Percentiles rank a stretch among this genome's conserved stretches.
These are phyloP conservation scores for Pandion haliaetus DNA, from an alignment of 2,113 vertebrate species.

Conservation along the genomic window DNA sequence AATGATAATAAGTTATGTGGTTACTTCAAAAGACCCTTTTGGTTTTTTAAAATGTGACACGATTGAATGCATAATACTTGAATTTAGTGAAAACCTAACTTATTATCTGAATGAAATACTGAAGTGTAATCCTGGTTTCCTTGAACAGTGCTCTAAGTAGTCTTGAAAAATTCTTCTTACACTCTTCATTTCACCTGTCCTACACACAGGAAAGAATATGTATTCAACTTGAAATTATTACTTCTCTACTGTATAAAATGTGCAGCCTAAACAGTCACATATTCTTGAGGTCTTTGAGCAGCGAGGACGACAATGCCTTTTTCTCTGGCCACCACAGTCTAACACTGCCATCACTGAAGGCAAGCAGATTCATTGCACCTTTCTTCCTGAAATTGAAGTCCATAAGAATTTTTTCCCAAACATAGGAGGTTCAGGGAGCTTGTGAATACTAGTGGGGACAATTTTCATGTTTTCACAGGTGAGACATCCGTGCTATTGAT, in stretches of 20 bases:
- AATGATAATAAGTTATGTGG: background rate
- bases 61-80: background rate
- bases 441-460: background rate
- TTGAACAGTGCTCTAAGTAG: background rate
- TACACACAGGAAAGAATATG: background rate
- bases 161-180: background rate
- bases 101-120: background rate
- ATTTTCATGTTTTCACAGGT: background rate
- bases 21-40: background rate
- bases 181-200: background rate
- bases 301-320: background rate
- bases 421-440: background rate
- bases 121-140: background rate
- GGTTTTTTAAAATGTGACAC: background rate
- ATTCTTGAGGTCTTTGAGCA: background rate
- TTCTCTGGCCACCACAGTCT: background rate
- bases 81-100: background rate
- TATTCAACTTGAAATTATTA: background rate
- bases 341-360: background rate
- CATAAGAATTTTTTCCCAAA: background rate
- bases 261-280: background rate
- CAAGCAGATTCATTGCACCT: background rate
- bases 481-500: background rate
- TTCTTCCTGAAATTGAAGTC: background rate
- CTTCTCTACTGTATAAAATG: background rate